A percentile compares a stretch with the other conserved stretches of the same genome.
Conservation (phyloP, 2,797 vertebrate genomes). For the Sebastes umbrosus region DNA sequence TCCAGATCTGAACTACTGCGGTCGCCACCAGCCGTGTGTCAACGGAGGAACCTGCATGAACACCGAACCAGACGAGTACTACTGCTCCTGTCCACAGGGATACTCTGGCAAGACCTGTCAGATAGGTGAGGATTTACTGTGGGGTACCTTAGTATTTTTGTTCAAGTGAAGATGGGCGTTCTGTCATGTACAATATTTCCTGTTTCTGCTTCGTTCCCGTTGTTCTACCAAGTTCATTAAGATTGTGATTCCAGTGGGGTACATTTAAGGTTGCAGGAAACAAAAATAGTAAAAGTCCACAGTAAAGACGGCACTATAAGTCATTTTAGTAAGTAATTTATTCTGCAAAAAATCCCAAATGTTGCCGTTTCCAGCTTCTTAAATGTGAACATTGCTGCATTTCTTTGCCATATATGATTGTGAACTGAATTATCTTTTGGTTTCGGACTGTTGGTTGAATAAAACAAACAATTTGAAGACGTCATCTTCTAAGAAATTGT, state of each 20-base stretch:
- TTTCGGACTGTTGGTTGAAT: background rate
- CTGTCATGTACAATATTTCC: background rate
- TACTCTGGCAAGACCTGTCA: conserved; percentile 95
- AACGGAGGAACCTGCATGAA: conserved; percentile 96
- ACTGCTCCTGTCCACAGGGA: conserved; percentile 91
- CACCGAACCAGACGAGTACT: conserved; percentile 90
- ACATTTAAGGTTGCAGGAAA: background rate
- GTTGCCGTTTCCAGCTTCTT: background rate
- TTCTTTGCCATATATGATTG: background rate
- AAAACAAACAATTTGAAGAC: background rate
- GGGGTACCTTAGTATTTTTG: background rate
- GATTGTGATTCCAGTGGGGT: background rate
- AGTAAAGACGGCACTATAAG: background rate
- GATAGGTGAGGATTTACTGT: conserved; percentile 73
- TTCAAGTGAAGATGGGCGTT: background rate
- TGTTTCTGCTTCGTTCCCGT: background rate
- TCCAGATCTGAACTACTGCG: conserved; percentile 96
- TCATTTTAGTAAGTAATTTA: background rate
- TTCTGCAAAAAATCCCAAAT: background rate
- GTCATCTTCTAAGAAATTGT: background rate
- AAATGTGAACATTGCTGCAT: background rate
- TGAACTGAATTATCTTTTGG: background rate
- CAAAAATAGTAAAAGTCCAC: too few species aligned
- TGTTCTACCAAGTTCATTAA: background rate
- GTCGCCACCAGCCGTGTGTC: conserved; percentile 91